These are phyloP conservation scores for Chamaetylas fuelleborni DNA, from an alignment of 2,113 vertebrate species.

Conservation along the genomic window DNA sequence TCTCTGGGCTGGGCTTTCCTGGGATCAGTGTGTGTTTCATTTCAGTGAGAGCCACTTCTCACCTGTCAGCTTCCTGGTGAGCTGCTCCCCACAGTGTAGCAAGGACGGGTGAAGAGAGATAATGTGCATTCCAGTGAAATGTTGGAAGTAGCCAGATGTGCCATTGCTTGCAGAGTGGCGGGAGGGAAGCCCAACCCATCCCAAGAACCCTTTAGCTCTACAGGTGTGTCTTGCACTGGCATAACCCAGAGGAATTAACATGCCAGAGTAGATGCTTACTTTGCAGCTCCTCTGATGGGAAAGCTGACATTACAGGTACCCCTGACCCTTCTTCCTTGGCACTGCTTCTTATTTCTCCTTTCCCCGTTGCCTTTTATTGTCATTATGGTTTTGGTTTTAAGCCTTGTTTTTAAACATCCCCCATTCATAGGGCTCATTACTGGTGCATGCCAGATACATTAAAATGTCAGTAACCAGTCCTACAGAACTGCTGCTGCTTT, in stretches of 20 bases:
- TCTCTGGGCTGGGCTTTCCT: neutral
- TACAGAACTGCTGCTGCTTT: neutral
- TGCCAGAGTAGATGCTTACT: neutral
- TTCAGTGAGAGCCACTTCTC: neutral
- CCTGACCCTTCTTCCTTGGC: neutral
- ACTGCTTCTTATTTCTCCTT: neutral
- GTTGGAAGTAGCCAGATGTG: neutral
- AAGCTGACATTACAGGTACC: neutral
- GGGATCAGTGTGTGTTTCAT: neutral
- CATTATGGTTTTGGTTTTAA: neutral
- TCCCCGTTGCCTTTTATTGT: fast-evolving
- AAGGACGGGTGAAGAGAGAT: neutral
- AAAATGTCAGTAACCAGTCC: neutral
- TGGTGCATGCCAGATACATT: neutral
- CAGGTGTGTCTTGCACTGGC: neutral
- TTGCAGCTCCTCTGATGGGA: neutral
- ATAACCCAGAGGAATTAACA: neutral
- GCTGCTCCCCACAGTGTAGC: neutral
- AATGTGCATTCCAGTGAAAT: neutral
- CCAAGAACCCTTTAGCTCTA: neutral
- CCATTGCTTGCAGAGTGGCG: too few species aligned
- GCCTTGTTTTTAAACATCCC: neutral
- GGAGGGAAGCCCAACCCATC: neutral
- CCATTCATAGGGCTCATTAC: neutral
- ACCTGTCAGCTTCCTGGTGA: neutral